Base-by-base conservation (phyloP, 2,113 vertebrate species). In the Crotalus tigris region DNA sequence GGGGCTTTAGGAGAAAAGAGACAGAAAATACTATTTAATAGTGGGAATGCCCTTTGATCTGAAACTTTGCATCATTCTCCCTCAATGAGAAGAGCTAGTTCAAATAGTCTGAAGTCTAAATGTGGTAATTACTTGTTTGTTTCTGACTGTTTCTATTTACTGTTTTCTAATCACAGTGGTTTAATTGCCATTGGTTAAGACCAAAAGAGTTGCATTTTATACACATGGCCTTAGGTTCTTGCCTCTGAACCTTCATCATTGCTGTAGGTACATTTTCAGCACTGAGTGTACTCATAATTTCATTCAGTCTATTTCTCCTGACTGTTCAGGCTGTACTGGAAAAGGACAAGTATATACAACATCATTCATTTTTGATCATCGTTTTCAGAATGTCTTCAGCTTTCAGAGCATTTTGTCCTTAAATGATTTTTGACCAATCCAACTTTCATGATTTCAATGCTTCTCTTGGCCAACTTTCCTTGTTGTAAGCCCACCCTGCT, bases 401-500 rank as follows among this genome's bases (percentile, higher is more conserved):
- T 57, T 90, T 44, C 23, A 33, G 3, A 54, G 12, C 44, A 23
- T 58, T 29, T 85, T 64, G 57, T 8, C 89, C 90, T 59, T 39
- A 33, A 29, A 23, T 55, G 33, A 44, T 10, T 10, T 39, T 92
- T 53, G 13, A 87, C 29, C 89, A 17, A 12, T 54, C 21, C 57
- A 17, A 2, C 54, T 49, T 86, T 29, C 46, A n/a, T 39, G 29
- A n/a, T 33, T 39, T 39, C 10, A 39, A 10, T 29, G 46, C 19
- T 49, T 69, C 55, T 15, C 81, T 88, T 19, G 85, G 90, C 93
- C 86, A 92, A 33, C 81, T 39, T 53, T 94, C 93, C 91, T 95
- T 91, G 59, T 69, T 95, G 69, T 87, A 92, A 93, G 95, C 92
- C 97, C 96, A 97, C 96, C 95, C 94, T 96, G 26, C 81, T 95